A percentile compares a stretch with the other conserved stretches of the same genome.
Conservation (phyloP, 2,888 invertebrate genomes). For the Linnaemya vulpina region DNA sequence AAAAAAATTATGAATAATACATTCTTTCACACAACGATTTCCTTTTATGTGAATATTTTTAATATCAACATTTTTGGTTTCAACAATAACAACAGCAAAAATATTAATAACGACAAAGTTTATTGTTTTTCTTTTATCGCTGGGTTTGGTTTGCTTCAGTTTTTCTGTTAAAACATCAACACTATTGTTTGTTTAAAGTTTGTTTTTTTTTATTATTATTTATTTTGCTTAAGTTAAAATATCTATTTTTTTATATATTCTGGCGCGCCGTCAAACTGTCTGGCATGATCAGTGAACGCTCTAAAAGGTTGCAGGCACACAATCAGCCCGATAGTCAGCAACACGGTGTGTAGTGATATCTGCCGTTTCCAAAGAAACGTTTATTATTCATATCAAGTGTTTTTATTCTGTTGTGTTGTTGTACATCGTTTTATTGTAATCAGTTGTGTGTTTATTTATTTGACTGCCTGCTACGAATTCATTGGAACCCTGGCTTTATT, state of each 20-base stretch:
- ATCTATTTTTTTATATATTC: background rate
- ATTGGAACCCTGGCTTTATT: slow-evolving; percentile 2
- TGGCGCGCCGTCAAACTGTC: slow-evolving; percentile 59
- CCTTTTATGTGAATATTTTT: no score
- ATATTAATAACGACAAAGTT: slow-evolving; percentile 16
- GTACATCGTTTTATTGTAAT: slow-evolving; percentile 13
- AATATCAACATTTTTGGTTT: background rate
- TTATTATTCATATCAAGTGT: slow-evolving; percentile 62
- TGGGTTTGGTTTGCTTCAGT: slow-evolving; percentile 5
- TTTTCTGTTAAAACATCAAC: slow-evolving; percentile 9
- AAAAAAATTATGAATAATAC: background rate
- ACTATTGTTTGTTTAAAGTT: slow-evolving; percentile 28
- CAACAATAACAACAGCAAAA: background rate
- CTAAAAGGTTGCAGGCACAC: slow-evolving; percentile 40
- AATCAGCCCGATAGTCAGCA: background rate
- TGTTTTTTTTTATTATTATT: slow-evolving; percentile 2
- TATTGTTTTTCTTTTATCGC: slow-evolving; percentile 27
- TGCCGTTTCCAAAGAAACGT: slow-evolving; percentile 37
- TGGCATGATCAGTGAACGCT: slow-evolving; percentile 57
- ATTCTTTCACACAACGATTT: slow-evolving; percentile 5
- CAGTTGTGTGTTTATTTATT: slow-evolving; percentile 36
- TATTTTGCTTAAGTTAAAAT: background rate
- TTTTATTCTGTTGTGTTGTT: slow-evolving; percentile 49
- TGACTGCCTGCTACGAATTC: slow-evolving; percentile 30
- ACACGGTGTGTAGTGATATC: slow-evolving; percentile 8